phyloP scores from a whole-genome alignment of 2,888 invertebrate genomes.

The Hirtodrosophila confusa region DNA sequence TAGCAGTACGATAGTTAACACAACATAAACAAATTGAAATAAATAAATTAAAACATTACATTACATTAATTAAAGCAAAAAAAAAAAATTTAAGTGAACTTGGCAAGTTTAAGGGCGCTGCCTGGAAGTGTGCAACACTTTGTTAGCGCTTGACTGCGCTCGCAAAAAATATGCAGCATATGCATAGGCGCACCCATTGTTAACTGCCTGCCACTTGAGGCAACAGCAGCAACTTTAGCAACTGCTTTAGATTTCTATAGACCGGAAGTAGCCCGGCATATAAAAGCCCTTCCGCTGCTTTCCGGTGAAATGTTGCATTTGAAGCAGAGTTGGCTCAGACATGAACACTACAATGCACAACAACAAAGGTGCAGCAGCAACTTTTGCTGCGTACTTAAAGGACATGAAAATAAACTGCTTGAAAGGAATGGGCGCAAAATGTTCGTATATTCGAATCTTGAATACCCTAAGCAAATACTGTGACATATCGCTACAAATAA shows the following conservation, averaged over 20 bases:
- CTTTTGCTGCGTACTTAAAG: slow-evolving; percentile 38
- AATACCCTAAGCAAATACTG: slow-evolving; percentile 14
- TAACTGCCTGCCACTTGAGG: slow-evolving; percentile 55
- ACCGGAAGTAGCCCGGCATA: slow-evolving; percentile 75
- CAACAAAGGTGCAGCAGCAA: slow-evolving; percentile 40
- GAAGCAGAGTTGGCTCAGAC: slow-evolving; percentile 61
- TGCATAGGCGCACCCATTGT: slow-evolving; percentile 66
- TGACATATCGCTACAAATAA: too few species aligned
- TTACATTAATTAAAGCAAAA: too few species aligned
- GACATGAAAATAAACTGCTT: slow-evolving; percentile 37
- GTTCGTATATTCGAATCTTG: slow-evolving; percentile 1
- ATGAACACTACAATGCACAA: slow-evolving; percentile 62
- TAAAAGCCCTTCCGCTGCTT: slow-evolving; percentile 75
- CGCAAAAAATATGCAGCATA: slow-evolving; percentile 58
- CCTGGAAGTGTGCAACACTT: slow-evolving; percentile 54
- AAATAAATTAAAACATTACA: too few species aligned
- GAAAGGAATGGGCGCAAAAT: too few species aligned
- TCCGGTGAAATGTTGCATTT: slow-evolving; percentile 78
- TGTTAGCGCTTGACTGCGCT: slow-evolving; percentile 47
- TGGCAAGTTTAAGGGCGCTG: slow-evolving; percentile 66
- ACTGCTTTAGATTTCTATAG: slow-evolving; percentile 62
- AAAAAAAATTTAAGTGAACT: too few species aligned
- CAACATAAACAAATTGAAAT: too few species aligned
- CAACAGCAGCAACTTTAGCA: slow-evolving; percentile 41
- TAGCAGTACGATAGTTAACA: too few species aligned